Conservation (phyloP, 2,888 invertebrate genomes). For the Thymelicus sylvestris region DNA sequence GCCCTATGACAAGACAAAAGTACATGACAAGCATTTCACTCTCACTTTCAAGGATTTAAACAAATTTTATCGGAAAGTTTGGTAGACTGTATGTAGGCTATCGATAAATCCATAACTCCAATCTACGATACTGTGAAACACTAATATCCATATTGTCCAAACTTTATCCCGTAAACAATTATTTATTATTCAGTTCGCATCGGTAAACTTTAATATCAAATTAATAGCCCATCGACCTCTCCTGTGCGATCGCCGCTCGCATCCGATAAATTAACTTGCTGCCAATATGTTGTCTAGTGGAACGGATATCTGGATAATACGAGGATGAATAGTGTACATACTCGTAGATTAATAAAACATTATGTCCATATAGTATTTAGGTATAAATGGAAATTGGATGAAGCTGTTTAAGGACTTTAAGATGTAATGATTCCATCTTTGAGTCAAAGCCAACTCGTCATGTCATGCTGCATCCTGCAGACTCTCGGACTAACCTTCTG, state of each 20-base stretch:
- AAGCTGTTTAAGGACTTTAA: too few species aligned
- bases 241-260: neutral
- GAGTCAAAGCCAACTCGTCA: too few species aligned
- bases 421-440: too few species aligned
- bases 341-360: too few species aligned
- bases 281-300: neutral
- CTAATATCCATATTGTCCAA: neutral
- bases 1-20: too few species aligned
- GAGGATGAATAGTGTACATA: neutral
- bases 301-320: neutral
- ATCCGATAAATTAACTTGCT: neutral
- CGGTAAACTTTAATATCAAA: slow-evolving; percentile 8
- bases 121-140: neutral
- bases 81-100: too few species aligned
- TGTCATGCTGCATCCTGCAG: too few species aligned
- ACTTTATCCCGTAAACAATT: neutral
- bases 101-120: neutral
- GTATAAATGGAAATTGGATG: too few species aligned
- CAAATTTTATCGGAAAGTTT: neutral
- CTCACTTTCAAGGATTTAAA: too few species aligned
- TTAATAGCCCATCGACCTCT: slow-evolving; percentile 2
- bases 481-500: too few species aligned
- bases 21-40: too few species aligned
- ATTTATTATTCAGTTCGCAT: neutral
- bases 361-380: too few species aligned